A percentile compares a stretch with the other conserved stretches of the same genome.
These are phyloP conservation scores for Tiliacea aurago DNA, from an alignment of 2,888 invertebrate species.

Conservation along the genomic window DNA sequence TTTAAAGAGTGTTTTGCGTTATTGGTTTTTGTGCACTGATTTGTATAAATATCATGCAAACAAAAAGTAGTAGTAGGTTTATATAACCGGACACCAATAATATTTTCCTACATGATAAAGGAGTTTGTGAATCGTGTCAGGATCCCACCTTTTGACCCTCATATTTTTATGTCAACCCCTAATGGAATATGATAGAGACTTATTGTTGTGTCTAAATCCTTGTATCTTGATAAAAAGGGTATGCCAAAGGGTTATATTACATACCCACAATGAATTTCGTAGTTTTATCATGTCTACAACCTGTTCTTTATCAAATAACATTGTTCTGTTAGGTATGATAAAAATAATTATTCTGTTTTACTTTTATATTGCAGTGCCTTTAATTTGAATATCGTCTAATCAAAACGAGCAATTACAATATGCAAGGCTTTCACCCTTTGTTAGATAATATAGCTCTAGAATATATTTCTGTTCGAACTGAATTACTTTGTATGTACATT, in stretches of 20 bases:
- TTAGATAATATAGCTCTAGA: not conserved
- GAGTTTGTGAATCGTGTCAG: constrained; percentile 20
- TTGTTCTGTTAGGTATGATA: not conserved
- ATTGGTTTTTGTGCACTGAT: constrained; percentile 20
- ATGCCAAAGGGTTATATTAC: constrained; percentile 28
- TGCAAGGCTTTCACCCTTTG: not conserved
- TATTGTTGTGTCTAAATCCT: constrained; percentile 40
- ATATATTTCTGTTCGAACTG: not conserved
- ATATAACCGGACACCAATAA: not conserved
- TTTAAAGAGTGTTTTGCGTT: too few relatives aligned
- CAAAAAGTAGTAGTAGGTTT: too few relatives aligned
- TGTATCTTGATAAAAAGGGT: constrained; percentile 27
- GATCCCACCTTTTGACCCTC: constrained; percentile 54
- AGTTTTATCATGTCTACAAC: constrained; percentile 6
- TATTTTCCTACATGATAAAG: constrained; percentile 34
- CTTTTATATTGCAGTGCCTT: too few relatives aligned
- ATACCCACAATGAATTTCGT: constrained; percentile 1
- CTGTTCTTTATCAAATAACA: not conserved
- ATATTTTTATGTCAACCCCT: constrained; percentile 54
- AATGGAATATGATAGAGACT: constrained; percentile 50
- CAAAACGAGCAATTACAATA: not conserved
- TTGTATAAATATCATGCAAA: not conserved
- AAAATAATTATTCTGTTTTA: too few relatives aligned
- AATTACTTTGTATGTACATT: not conserved
- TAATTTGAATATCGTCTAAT: not conserved